phyloP scores from a whole-genome alignment of 2,888 invertebrate genomes.

The Cremastinae sp. region DNA sequence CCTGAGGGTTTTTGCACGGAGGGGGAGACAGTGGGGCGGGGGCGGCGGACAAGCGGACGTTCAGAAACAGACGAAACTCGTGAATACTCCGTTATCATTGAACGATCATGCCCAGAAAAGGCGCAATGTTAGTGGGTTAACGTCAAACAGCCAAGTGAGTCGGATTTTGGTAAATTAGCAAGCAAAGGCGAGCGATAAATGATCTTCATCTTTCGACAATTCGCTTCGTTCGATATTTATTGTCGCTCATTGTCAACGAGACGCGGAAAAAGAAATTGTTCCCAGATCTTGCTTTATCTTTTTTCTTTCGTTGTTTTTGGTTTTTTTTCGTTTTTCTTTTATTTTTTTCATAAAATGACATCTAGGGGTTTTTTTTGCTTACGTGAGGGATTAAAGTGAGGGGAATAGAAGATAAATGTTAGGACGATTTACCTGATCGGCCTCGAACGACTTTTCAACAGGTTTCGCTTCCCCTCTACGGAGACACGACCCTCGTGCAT shows the following conservation, averaged over 20 bases:
- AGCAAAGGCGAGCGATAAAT: not conserved
- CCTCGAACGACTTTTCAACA: slow-evolving; percentile 38
- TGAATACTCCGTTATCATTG: slow-evolving; percentile 47
- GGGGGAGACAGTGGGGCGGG: no score
- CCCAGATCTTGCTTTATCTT: not conserved
- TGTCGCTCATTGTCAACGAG: no score
- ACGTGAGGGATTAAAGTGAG: not conserved
- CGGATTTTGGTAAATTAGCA: slow-evolving; percentile 4
- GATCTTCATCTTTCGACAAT: not conserved
- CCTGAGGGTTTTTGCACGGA: no score
- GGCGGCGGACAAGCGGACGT: slow-evolving; percentile 26
- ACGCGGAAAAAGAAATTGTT: not conserved
- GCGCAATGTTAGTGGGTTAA: not conserved
- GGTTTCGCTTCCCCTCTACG: slow-evolving; percentile 12
- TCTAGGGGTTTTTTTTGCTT: no score
- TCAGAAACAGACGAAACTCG: slow-evolving; percentile 52
- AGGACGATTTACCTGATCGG: slow-evolving; percentile 50
- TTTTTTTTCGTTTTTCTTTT: not conserved
- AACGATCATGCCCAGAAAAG: slow-evolving; percentile 25
- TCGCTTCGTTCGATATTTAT: no score
- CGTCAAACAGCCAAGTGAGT: not conserved
- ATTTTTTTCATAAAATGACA: not conserved
- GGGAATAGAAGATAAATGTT: slow-evolving; percentile 13
- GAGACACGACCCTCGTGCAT: slow-evolving; percentile 15
- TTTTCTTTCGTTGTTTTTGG: not conserved